Percentiles rank a stretch among this genome's conserved stretches.
These are phyloP conservation scores for Anoplolepis gracilipes DNA, from an alignment of 1,140 invertebrate species.

Conservation along the genomic window DNA sequence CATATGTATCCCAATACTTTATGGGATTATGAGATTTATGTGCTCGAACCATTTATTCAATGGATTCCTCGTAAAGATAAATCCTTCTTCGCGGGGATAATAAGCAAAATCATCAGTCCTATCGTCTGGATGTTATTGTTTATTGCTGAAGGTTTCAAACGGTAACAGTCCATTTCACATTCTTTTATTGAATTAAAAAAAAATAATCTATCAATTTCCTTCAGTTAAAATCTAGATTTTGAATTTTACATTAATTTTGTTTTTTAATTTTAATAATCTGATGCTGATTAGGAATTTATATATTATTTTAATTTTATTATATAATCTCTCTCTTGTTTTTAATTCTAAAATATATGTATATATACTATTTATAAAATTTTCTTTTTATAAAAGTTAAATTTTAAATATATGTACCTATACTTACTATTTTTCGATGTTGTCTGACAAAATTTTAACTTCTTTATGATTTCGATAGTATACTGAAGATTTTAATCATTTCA, in stretches of 20 bases:
- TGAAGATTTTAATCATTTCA: conserved; percentile 40
- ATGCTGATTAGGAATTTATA: not conserved
- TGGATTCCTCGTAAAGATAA: conserved; percentile 88
- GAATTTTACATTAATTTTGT: no score
- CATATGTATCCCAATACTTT: conserved; percentile 93
- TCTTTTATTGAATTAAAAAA: not conserved
- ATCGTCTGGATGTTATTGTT: conserved; percentile 85
- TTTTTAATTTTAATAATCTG: not conserved
- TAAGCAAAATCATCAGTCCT: conserved; percentile 85
- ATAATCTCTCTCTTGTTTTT: no score
- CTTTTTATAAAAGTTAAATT: no score
- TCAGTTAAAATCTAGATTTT: not conserved
- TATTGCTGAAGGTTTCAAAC: conserved; percentile 81
- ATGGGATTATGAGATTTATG: conserved; percentile 91
- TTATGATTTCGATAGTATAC: not conserved
- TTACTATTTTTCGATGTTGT: not conserved
- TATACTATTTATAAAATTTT: no score
- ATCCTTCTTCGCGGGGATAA: conserved; percentile 80
- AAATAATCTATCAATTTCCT: not conserved
- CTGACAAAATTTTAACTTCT: not conserved
- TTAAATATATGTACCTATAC: no score
- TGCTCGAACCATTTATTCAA: conserved; percentile 90
- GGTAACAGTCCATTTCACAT: conserved; percentile 78
- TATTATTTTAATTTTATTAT: no score
- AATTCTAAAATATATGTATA: no score